Conservation (phyloP, 2,797 vertebrate genomes). For the Fistularia tabacaria region DNA sequence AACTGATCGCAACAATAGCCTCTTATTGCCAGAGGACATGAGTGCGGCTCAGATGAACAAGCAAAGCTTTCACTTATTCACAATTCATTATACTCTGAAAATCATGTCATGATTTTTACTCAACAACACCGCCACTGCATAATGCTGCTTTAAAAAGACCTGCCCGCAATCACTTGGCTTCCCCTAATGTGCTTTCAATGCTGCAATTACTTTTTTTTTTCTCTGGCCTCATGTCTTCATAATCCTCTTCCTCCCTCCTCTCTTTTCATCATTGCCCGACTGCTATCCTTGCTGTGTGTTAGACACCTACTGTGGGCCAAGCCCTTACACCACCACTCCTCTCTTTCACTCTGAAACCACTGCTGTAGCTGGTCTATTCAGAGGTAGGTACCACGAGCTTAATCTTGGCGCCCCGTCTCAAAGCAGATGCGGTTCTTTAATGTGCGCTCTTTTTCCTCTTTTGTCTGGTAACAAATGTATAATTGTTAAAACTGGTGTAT, state of each 20-base stretch:
- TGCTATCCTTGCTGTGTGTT: conserved; percentile 68
- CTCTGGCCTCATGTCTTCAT: conserved; percentile 23
- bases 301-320: conserved; percentile 86
- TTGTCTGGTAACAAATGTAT: no score
- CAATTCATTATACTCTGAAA: no score
- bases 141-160: conserved; percentile 16
- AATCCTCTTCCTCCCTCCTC: conserved; percentile 27
- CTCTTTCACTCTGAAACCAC: conserved; percentile 82
- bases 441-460: no score
- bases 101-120: no score
- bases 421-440: no score
- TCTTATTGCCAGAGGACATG: no score
- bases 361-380: conserved; percentile 86
- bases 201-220: conserved; percentile 1
- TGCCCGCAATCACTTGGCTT: conserved; percentile 34
- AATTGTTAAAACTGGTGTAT: no score
- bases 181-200: conserved; percentile 19
- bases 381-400: conserved; percentile 75
- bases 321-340: conserved; percentile 80
- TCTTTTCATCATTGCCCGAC: conserved; percentile 55
- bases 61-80: no score
- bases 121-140: no score
- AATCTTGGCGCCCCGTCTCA: background rate
- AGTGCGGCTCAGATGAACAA: no score
- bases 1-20: no score